Base-by-base conservation (phyloP, 2,797 vertebrate genomes). In the Pteronotus mesoamericanus region DNA sequence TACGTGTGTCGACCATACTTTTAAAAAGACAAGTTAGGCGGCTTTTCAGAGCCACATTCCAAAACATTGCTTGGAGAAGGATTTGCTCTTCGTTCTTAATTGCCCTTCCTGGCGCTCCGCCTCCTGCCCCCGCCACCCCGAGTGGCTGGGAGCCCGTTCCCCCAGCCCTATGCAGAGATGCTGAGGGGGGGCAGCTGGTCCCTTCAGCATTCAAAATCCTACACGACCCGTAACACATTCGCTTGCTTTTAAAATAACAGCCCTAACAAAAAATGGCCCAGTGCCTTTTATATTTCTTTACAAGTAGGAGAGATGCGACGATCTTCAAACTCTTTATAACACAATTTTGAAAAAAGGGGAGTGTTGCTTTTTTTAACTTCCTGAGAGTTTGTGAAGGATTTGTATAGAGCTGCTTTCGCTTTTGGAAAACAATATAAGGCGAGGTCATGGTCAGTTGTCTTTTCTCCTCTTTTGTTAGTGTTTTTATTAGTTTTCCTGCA, bases 191-290 rank as follows among this genome's bases (percentile, higher is more conserved):
- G 71, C 88, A 69, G 64, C 86, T 19, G 7, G 15, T 22, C 42
- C 34, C 61, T n/a, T n/a, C 51, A 44, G 95, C 29, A 14, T 53
- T 68, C 66, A 39, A 14, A n/a, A 61, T 59, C 92, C 85, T 51
- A 51, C 15, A 32, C 79, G 91, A 85, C 66, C 68, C 48, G 37
- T 51, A 85, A 94, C 89, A 93, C 69, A 84, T 88, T 53, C 59
- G 59, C 87, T 94, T 82, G 91, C 86, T 95, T 97, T 96, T 94
- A 96, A 97, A 95, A 79, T 86, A 89, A 94, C 80, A 95, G 55
- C 82, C 94, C 88, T 82, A 46, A 71, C 92, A 93, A 87, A 89
- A 89, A 87, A 92, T 24, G 77, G 71, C 66, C 87, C 44, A 93
- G 68, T 90, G 93, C 44, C 64, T 96, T 96, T 93, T 89, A 95